phyloP scores from a whole-genome alignment of 2,113 vertebrate species.

The Bostrychus sinensis region DNA sequence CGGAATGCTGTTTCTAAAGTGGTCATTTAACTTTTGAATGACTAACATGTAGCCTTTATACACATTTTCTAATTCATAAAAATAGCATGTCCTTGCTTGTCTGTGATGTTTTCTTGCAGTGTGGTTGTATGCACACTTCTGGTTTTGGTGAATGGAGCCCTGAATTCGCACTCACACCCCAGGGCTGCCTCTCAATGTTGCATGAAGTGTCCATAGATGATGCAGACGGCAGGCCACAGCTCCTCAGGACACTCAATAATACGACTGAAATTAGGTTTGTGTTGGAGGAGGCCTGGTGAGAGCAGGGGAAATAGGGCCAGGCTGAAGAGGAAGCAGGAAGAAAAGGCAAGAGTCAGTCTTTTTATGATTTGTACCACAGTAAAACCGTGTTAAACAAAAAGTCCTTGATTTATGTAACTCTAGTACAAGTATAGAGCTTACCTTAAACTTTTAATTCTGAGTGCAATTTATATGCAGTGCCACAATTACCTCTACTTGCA shows the following conservation, averaged over 20 bases:
- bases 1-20: too few species aligned
- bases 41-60: neutral
- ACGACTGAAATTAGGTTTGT: constrained; percentile 47
- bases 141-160: neutral
- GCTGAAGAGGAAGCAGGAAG: neutral
- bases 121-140: neutral
- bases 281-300: constrained; percentile 9
- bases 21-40: neutral
- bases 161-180: constrained; percentile 16
- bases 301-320: too few species aligned
- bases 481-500: too few species aligned
- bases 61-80: neutral
- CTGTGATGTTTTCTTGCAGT: neutral
- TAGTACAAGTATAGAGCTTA: too few species aligned
- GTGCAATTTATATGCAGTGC: too few species aligned
- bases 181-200: constrained; percentile 19
- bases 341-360: neutral
- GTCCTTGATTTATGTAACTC: too few species aligned
- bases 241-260: constrained; percentile 43
- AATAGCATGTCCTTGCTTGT: neutral
- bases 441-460: too few species aligned
- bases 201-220: constrained; percentile 24
- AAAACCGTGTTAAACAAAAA: too few species aligned
- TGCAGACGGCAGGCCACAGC: constrained; percentile 17
- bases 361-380: too few species aligned